Conservation (phyloP, 1,140 invertebrate species). For the Drosophila kurseongensis region DNA sequence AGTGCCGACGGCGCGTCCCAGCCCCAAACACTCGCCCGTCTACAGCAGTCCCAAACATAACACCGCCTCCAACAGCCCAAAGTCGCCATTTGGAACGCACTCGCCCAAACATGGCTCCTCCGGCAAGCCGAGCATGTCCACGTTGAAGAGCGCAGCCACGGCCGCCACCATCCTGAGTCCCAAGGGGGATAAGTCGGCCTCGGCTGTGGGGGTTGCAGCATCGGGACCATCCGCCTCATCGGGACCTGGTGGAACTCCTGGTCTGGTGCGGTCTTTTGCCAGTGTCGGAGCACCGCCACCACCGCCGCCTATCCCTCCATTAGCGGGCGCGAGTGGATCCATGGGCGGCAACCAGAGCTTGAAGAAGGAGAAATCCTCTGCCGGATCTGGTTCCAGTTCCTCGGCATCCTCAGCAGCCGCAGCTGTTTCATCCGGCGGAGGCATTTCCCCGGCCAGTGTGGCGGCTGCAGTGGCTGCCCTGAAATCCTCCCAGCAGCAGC, state of each 20-base stretch:
- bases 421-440: slow-evolving; percentile 17
- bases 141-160: slow-evolving; percentile 90
- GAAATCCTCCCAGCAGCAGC: slow-evolving; percentile 51
- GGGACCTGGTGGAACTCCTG: slow-evolving; percentile 35
- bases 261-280: slow-evolving; percentile 55
- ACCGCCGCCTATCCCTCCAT: slow-evolving; percentile 59
- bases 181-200: slow-evolving; percentile 79
- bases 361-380: slow-evolving; percentile 41
- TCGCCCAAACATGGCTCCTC: slow-evolving; percentile 91
- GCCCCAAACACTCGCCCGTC: slow-evolving; percentile 91
- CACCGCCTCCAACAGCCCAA: slow-evolving; percentile 86
- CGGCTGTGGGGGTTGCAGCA: slow-evolving; percentile 28
- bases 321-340: slow-evolving; percentile 31
- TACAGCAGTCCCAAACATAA: slow-evolving; percentile 91
- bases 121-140: slow-evolving; percentile 95
- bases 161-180: slow-evolving; percentile 81
- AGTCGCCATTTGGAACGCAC: slow-evolving; percentile 87
- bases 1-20: slow-evolving; percentile 87
- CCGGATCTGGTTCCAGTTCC: slow-evolving; percentile 18
- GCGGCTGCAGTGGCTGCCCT: slow-evolving; percentile 64
- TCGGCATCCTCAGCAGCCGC: slow-evolving; percentile 23
- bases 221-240: slow-evolving; percentile 17
- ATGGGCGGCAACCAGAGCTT: slow-evolving; percentile 11
- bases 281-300: slow-evolving; percentile 45
- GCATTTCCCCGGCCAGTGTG: slow-evolving; percentile 44